A percentile compares a stretch with the other conserved stretches of the same genome.
phyloP scores from a whole-genome alignment of 2,113 vertebrate genomes.

The Acanthochromis polyacanthus region DNA sequence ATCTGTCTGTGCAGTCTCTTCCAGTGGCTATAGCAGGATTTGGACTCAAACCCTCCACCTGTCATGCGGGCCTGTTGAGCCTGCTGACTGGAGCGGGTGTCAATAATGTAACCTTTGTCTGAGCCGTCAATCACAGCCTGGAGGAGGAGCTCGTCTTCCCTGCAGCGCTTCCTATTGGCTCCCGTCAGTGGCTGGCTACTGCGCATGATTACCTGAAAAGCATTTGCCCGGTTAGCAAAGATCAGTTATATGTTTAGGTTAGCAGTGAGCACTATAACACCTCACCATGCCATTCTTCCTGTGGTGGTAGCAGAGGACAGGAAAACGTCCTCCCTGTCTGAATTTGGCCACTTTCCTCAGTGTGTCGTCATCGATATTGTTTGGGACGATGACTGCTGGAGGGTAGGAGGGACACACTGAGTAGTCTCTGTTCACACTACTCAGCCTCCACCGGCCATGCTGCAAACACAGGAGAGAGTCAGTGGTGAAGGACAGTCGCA shows the following conservation, averaged over 20 bases:
- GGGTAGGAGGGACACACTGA: constrained; percentile 86
- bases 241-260: not conserved
- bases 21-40: constrained; percentile 85
- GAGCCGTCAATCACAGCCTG: constrained; percentile 63
- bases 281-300: constrained; percentile 84
- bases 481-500: not conserved
- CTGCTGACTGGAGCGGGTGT: constrained; percentile 86
- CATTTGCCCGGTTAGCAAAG: not conserved
- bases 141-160: constrained; percentile 86
- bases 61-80: constrained; percentile 86
- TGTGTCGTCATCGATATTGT: constrained; percentile 64
- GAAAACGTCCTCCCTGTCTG: constrained; percentile 88
- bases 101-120: constrained; percentile 85
- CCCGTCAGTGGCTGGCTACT: constrained; percentile 88
- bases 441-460: constrained; percentile 88
- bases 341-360: constrained; percentile 84
- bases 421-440: constrained; percentile 85
- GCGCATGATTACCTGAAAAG: constrained; percentile 86
- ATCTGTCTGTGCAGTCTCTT: constrained; percentile 86
- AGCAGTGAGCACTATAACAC: not conserved
- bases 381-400: constrained; percentile 81
- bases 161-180: constrained; percentile 87
- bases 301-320: constrained; percentile 88
- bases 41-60: constrained; percentile 87
- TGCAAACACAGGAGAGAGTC: constrained; percentile 56